Base-by-base conservation (phyloP, 2,797 vertebrate species). In the Heliangelus exortis region DNA sequence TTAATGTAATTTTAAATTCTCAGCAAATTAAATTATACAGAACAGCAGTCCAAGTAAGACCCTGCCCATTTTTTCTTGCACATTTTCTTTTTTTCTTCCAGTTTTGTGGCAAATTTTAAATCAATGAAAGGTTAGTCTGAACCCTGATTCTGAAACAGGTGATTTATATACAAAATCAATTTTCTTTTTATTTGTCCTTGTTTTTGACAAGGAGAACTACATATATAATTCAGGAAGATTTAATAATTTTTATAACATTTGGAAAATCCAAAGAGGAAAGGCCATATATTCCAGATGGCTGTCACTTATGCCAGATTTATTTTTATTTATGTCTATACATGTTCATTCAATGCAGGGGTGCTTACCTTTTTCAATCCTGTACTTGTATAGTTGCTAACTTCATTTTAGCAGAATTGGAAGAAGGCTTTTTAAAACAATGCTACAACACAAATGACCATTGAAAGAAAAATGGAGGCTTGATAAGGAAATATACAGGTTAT, bases 1-100 rank as follows among this genome's bases (percentile, higher is more conserved):
- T 98, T 98, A 98, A 98, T 98, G 97, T 98, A 98, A 98, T 98
- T 98, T 98, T 97, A 98, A 98, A 98, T 98, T 98, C 98, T 97
- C 98, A 98, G 98, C 98, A 98, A 98, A 98, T 98, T 98, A 98
- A 98, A 98, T 97, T 97, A 97, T 97, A 98, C 98, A 98, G 97
- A 97, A 94, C 96, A 96, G 92, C 95, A 97, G 96, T 96, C 97
- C 98, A 98, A 96, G 93, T 96, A 98, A 95, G 97, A 97, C 96
- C 89, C 92, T 97, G 92, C 95, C 95, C 89, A 93, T 94, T 94
- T 97, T 97, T 97, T 95, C 90, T 91, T 92, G 72, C 82, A 92
- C 84, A 91, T 96, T 97, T 95, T 90, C 68, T 75, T 82, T 80
- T 67, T 92, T 74, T 19, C 79, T 91, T 68, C 28, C 71, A 74